These are phyloP conservation scores for Taenioides sp. DNA, from an alignment of 2,797 vertebrate species.

Conservation along the genomic window DNA sequence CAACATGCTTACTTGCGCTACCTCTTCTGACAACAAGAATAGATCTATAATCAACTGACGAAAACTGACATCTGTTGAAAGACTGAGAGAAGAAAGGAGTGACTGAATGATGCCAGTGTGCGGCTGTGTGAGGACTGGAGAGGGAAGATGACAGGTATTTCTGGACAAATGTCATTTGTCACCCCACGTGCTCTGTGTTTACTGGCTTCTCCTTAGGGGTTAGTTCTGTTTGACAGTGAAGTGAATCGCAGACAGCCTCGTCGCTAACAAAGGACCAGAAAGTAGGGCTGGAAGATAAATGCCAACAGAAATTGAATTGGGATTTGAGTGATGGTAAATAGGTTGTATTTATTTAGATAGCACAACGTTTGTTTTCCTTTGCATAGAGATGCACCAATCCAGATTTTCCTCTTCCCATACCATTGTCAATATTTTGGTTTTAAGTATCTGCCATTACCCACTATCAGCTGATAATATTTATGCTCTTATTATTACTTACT, in stretches of 20 bases:
- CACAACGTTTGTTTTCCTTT: not conserved
- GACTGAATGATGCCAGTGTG: constrained; percentile 7
- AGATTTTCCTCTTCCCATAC: no score
- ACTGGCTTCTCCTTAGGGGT: constrained; percentile 37
- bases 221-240: constrained; percentile 32
- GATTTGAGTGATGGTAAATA: not conserved
- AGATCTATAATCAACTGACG: not conserved
- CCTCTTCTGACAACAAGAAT: not conserved
- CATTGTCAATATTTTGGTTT: no score
- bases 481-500: no score
- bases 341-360: not conserved
- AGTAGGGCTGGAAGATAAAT: not conserved
- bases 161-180: constrained; percentile 63
- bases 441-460: no score
- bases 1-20: not conserved
- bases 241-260: constrained; percentile 22
- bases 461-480: no score
- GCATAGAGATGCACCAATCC: no score
- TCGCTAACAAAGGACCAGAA: constrained; percentile 24
- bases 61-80: not conserved
- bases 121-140: constrained; percentile 20
- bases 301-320: not conserved
- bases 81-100: constrained; percentile 12
- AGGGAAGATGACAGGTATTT: constrained; percentile 56
- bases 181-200: constrained; percentile 35